Evolutionary conservation across 2,888 invertebrate species (phyloP).

Genomic region (Volucella zonaria): DNA sequence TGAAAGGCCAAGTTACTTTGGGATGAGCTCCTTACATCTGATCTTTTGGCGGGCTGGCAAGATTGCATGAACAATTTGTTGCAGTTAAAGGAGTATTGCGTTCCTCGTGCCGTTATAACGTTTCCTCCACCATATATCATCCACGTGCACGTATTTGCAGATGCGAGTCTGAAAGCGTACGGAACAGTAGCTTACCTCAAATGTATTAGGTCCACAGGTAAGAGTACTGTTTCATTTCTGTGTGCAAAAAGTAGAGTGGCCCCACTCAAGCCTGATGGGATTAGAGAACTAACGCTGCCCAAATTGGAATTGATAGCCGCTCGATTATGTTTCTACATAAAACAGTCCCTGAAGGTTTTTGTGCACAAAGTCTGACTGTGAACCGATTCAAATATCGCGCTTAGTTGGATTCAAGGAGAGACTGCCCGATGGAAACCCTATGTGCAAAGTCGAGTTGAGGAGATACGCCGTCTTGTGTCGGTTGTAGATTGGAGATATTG

Average conservation of each 20-base stretch:
- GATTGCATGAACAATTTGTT: no score
- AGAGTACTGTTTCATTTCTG: conserved; percentile 4
- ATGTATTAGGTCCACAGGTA: no score
- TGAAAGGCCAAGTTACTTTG: neutral
- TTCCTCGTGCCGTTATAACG: no score
- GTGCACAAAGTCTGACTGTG: neutral
- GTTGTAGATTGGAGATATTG: conserved; percentile 17
- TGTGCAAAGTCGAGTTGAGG: conserved; percentile 21
- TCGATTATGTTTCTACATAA: conserved; percentile 7
- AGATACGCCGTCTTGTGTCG: conserved; percentile 12
- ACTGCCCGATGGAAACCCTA: conserved; percentile 36
- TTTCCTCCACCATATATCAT: no score
- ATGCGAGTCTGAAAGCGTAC: conserved; percentile 15
- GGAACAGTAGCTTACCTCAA: neutral
- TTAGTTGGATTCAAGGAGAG: conserved; percentile 16
- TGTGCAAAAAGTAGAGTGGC: conserved; percentile 25
- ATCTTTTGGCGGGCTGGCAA: no score
- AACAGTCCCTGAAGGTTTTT: neutral
- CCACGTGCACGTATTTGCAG: conserved; percentile 10
- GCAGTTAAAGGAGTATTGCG: no score
- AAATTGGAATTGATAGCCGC: conserved; percentile 24
- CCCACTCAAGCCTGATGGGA: neutral
- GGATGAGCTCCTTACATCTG: no score
- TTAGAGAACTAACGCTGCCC: conserved; percentile 17
- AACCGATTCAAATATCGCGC: conserved; percentile 17